Base-by-base conservation (phyloP, 2,797 vertebrate species). In the Coilia nasus region DNA sequence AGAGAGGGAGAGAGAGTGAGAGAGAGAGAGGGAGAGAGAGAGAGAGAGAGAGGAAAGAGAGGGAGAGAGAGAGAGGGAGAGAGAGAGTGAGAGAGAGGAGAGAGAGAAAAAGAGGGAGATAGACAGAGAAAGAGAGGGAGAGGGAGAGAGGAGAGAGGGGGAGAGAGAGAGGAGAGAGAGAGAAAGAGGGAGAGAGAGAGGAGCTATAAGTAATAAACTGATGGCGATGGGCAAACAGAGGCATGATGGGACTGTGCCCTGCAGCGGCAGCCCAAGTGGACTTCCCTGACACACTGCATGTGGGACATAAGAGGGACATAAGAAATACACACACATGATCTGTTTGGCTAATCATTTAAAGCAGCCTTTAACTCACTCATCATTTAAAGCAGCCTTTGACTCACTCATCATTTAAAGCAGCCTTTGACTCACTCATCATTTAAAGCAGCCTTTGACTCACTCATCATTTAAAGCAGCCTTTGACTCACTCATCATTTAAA, bases 261-360 rank as follows among this genome's bases (percentile, higher is more conserved):
- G 87, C 88, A 89, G 86, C 64, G 50, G 1, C 14, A 56, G 64
- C 41, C 44, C 21, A 83, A 41, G 28, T 25, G 82, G 31, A 57
- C 60, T 67, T 81, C 80, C n/a, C 83, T 85, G 0, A 93, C 94
- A 87, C 87, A 94, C 91, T 87, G 88, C 59, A 62, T 41, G 21
- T 64, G 46, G 46, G 10, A 47, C 3, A 10, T 89, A 93, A 93
- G 93, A 94, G 93, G 93, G 91, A 90, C 93, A 90, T 90, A 89
- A 91, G 92, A 85, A 87, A 87, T 91, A 92, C 88, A 91, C 92
- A 90, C 90, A 47, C 46, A 47, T 4, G 10, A 47, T 47, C 46
- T 47, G 46, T 47, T 47, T 47, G 46, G 46, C 3, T 47, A 47
- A 47, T 47, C 3, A n/a, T n/a, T n/a, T n/a, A n/a, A n/a, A n/a